Conservation (phyloP, 2,797 vertebrate species). For the Galaxias olidus region DNA sequence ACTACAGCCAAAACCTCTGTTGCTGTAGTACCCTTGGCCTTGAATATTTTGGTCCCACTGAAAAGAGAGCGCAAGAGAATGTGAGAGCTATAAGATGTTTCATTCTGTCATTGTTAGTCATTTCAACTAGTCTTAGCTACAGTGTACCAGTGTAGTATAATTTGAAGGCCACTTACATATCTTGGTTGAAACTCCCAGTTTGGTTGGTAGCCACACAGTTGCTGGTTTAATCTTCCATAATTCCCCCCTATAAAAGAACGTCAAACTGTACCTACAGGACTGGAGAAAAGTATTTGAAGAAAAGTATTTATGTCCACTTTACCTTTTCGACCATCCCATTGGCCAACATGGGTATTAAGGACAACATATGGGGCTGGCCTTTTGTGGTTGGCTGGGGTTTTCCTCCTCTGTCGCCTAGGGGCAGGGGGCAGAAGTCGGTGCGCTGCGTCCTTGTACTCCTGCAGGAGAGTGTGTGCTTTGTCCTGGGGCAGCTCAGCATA, state of each 20-base stretch:
- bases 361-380: constrained; percentile 52
- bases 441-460: constrained; percentile 82
- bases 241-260: constrained; percentile 70
- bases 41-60: constrained; percentile 81
- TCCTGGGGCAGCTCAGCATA: constrained; percentile 82
- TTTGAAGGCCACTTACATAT: constrained; percentile 68
- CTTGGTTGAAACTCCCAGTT: constrained; percentile 79
- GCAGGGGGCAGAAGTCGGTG: constrained; percentile 79
- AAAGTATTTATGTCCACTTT: no score
- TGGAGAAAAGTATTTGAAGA: no score
- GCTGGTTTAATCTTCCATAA: constrained; percentile 62
- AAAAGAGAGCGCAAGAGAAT: constrained; percentile 38
- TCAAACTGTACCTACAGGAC: no score
- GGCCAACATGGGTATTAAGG: constrained; percentile 38
- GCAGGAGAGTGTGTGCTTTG: constrained; percentile 78
- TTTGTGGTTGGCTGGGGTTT: constrained; percentile 64
- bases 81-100: background rate
- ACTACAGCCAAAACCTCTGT: constrained; percentile 44
- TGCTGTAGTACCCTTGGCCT: constrained; percentile 71
- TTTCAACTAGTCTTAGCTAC: background rate
- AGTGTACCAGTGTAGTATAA: background rate
- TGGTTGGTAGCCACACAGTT: constrained; percentile 50
- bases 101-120: no score
- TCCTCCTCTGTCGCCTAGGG: constrained; percentile 73
- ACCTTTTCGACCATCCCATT: constrained; percentile 62